Conservation (phyloP, 2,797 vertebrate species). For the Fundulus diaphanus region DNA sequence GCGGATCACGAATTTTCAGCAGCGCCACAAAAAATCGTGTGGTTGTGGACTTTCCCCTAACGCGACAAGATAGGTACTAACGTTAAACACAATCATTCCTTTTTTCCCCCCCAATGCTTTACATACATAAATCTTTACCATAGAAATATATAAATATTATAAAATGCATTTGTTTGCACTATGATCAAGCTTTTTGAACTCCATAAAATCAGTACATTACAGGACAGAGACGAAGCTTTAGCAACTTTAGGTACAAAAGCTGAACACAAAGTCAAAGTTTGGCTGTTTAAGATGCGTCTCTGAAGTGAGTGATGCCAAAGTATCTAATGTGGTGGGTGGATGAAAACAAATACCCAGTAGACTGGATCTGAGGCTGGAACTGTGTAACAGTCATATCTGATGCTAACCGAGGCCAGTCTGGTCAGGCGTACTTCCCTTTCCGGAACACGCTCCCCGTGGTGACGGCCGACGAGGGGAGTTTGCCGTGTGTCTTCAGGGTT, state of each 20-base stretch:
- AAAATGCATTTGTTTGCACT: conserved; percentile 64
- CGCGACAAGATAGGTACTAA: conserved; percentile 28
- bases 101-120: conserved; percentile 54
- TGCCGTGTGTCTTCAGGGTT: conserved; percentile 20
- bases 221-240: conserved; percentile 48
- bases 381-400: conserved; percentile 80
- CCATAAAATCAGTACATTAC: conserved; percentile 51
- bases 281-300: conserved; percentile 31
- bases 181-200: conserved; percentile 70
- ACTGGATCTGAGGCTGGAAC: conserved; percentile 67
- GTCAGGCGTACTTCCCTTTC: conserved; percentile 55
- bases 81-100: conserved; percentile 49
- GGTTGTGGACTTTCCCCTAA: conserved; percentile 35
- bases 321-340: conserved; percentile 51
- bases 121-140: conserved; percentile 77
- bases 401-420: conserved; percentile 58
- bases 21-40: conserved; percentile 17
- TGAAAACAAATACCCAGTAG: conserved; percentile 61
- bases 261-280: conserved; percentile 35
- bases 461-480: conserved; percentile 19
- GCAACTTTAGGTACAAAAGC: conserved; percentile 44
- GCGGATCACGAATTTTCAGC: conserved; percentile 31
- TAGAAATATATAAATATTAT: conserved; percentile 87
- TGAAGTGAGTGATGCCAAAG: conserved; percentile 37
- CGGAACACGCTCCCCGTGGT: conserved; percentile 29